Base-by-base conservation (phyloP, 2,888 invertebrate genomes). In the Drosophila nr. fundita region DNA sequence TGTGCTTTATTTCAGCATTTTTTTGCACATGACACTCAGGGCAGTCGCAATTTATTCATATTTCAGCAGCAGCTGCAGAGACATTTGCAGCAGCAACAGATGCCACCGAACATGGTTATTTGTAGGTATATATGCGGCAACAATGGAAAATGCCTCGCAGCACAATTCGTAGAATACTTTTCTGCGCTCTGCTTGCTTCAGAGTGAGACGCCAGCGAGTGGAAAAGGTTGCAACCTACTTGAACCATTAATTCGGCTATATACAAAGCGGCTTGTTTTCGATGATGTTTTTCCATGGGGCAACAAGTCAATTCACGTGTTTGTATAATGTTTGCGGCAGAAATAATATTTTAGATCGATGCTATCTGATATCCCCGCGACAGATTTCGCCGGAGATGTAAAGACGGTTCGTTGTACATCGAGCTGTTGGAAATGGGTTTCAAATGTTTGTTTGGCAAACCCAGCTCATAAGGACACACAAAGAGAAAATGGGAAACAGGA, bases 211-310 rank as follows among this genome's bases (percentile, higher is more conserved):
- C 52, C 62, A 36, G 57, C 42, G 32, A 42, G 61, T 45, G 72
- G 53, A 66, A 69, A 66, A 63, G 69, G 60, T 63, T 60, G 79
- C 61, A 73, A 58, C 45, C 36, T 45, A 61, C 18, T 54, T 67
- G 32, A 32, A 62, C 61, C 75, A 73, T 85, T 90, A 90, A 87
- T 90, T 87, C 86, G 80, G 68, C 72, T 83, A 80, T 88, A 88
- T 76, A 86, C 76, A 82, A 87, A 81, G 64, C 66, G 59, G 62
- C 61, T 59, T 61, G 71, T 59, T 80, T 61, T 52, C 66, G 69
- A 66, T 15, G 13, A 24, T 4, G 24, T 45, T 69, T 66, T 73
- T 78, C 55, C 49, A 49, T 29, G 36, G 38, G 86, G 65, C 83
- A 83, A 83, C 75, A 85, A 88, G 88, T 82, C 80, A 80, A 59